These are phyloP conservation scores for Drosophila sp. DNA, from an alignment of 1,140 invertebrate genomes.

Conservation along the genomic window DNA sequence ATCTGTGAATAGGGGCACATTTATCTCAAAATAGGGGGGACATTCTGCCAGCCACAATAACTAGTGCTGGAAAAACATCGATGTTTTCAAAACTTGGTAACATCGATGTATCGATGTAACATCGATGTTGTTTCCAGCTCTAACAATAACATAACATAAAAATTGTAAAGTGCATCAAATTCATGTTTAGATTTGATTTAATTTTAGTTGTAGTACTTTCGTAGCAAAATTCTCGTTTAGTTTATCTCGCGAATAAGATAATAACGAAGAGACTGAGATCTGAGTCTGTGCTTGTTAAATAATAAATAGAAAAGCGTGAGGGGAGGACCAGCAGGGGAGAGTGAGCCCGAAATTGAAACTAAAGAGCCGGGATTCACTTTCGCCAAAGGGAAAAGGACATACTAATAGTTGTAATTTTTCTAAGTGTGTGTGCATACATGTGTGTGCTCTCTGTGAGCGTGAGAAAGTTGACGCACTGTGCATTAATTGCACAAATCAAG, in stretches of 20 bases:
- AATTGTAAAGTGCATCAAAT: not conserved
- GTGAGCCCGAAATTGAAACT: not conserved
- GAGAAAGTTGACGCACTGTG: conserved; percentile 50
- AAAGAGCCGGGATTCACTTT: not conserved
- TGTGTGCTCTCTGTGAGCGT: conserved; percentile 25
- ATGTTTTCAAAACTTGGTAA: no score
- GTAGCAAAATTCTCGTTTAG: conserved; percentile 37
- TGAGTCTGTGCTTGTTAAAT: not conserved
- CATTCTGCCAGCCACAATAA: no score
- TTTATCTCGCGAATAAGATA: conserved; percentile 11
- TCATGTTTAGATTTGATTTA: not conserved
- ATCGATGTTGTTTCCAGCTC: no score
- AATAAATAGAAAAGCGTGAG: not conserved
- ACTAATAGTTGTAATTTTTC: not conserved
- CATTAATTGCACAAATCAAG: conserved; percentile 37
- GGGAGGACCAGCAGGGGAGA: not conserved
- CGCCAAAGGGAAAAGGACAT: not conserved
- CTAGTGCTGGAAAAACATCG: no score
- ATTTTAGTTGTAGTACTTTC: conserved; percentile 47
- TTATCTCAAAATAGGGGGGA: no score
- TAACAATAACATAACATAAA: no score
- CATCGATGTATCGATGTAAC: no score
- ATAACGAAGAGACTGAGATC: conserved; percentile 22
- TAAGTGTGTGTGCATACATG: conserved; percentile 12
- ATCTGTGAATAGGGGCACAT: no score